Evolutionary conservation across 2,797 vertebrate species (phyloP).

Genomic region (Lepus townsendii): DNA sequence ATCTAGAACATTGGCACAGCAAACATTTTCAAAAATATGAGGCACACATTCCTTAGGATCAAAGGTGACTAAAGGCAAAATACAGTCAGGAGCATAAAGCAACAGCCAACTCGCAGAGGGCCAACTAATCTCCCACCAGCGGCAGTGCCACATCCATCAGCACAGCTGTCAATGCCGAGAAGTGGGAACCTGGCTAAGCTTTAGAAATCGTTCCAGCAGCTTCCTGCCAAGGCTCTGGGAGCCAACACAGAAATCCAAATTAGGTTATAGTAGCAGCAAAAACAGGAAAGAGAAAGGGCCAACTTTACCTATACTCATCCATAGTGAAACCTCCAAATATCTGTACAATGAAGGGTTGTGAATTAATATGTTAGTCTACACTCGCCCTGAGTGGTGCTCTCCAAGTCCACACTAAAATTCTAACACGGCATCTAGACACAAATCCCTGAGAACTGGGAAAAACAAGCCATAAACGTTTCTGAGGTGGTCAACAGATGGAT

Average conservation of each 20-base stretch:
- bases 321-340: background rate
- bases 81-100: background rate
- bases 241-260: conserved; percentile 46
- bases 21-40: conserved; percentile 62
- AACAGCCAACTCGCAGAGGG: conserved; percentile 52
- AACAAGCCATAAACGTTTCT: background rate
- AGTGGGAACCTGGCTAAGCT: background rate
- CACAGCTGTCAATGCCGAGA: conserved; percentile 42
- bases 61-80: conserved; percentile 67
- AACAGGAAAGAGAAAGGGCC: background rate
- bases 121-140: conserved; percentile 40
- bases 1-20: background rate
- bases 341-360: background rate
- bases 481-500: background rate
- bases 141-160: conserved; percentile 31
- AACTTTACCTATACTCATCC: background rate
- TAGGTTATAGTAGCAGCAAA: background rate
- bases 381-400: background rate
- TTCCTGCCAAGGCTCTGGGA: conserved; percentile 22
- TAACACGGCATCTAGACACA: background rate
- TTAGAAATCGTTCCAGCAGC: conserved; percentile 63
- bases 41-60: conserved; percentile 48
- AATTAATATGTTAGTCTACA: background rate
- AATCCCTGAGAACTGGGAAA: background rate
- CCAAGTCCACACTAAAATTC: background rate